phyloP scores from a whole-genome alignment of 2,797 vertebrate genomes.

The Falco cherrug region DNA sequence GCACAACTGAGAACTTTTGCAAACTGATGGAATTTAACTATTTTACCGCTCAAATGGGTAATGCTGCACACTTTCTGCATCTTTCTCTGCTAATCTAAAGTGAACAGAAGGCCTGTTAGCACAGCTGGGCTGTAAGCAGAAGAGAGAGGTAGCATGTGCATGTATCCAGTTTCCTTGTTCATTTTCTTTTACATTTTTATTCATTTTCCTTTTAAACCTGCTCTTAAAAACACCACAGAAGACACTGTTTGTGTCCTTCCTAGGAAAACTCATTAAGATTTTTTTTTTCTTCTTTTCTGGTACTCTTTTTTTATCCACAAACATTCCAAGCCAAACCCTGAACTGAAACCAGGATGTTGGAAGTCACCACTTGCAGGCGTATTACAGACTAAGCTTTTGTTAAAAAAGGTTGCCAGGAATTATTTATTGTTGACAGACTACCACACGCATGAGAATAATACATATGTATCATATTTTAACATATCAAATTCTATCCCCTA shows the following conservation, averaged over 20 bases:
- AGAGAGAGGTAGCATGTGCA: not conserved
- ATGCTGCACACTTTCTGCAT: not conserved
- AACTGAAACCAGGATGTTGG: not conserved
- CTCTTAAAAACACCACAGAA: conserved; percentile 31
- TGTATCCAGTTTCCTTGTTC: conserved; percentile 47
- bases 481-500: not conserved
- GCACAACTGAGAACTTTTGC: not conserved
- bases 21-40: not conserved
- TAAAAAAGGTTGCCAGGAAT: not conserved
- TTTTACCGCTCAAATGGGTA: conserved; percentile 4
- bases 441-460: not conserved
- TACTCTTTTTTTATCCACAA: conserved; percentile 2
- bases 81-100: not conserved
- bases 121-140: conserved; percentile 12
- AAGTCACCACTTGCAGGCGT: not conserved
- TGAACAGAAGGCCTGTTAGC: conserved; percentile 20
- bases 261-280: not conserved
- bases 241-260: not conserved
- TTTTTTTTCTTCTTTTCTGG: conserved; percentile 7
- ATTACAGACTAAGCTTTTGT: not conserved
- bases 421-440: conserved; percentile 15
- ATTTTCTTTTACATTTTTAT: conserved; percentile 68
- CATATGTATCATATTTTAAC: not conserved
- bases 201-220: conserved; percentile 41
- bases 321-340: not conserved